Conservation (phyloP, 1,140 invertebrate species). For the Trialeurodes vaporariorum region DNA sequence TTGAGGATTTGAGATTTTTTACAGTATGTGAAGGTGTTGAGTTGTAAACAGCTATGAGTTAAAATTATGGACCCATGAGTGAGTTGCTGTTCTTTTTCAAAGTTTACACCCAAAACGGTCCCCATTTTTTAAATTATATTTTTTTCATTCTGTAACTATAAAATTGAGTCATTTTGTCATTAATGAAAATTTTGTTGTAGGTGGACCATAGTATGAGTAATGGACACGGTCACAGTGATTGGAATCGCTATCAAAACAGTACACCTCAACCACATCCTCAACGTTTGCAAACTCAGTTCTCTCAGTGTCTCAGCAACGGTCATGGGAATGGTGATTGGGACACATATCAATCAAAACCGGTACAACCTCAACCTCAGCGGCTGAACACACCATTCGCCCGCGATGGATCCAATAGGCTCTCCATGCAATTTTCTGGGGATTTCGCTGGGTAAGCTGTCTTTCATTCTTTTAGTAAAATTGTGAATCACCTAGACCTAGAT, state of each 20-base stretch:
- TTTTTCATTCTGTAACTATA: no score
- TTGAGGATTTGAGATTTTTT: no score
- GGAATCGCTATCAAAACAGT: background rate
- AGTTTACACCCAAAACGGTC: no score
- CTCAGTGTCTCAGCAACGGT: background rate
- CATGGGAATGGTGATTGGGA: background rate
- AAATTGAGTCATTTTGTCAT: no score
- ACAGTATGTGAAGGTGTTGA: no score
- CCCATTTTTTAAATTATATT: no score
- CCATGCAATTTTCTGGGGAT: slow-evolving; percentile 72
- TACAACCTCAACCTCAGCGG: slow-evolving; percentile 3
- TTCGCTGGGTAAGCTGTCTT: no score
- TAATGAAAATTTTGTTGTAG: background rate
- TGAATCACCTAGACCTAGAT: no score
- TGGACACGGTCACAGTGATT: background rate
- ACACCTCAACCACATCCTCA: background rate
- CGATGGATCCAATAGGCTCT: slow-evolving; percentile 65
- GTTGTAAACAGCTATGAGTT: no score
- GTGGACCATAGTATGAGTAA: background rate
- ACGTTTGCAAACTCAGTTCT: background rate
- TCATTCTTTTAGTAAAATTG: no score
- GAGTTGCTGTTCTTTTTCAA: no score
- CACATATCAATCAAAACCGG: background rate
- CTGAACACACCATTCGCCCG: slow-evolving; percentile 22
- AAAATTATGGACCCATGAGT: no score